A percentile compares a stretch with the other conserved stretches of the same genome.
These are phyloP conservation scores for Odontothrips loti DNA, from an alignment of 2,888 invertebrate species.

Conservation along the genomic window DNA sequence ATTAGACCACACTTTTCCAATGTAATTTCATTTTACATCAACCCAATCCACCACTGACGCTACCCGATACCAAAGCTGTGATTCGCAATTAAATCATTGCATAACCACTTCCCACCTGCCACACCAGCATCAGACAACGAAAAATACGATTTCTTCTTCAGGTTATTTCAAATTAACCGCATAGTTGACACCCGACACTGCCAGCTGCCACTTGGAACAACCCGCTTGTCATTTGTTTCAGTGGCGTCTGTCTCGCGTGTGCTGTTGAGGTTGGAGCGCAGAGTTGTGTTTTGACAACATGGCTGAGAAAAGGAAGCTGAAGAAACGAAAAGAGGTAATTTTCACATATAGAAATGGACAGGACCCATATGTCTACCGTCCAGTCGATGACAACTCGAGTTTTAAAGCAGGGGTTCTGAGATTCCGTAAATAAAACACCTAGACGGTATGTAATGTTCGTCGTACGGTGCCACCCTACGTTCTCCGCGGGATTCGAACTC, in stretches of 20 bases:
- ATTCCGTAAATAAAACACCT: no score
- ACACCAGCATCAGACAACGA: no score
- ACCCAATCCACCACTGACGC: not conserved
- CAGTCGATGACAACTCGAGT: no score
- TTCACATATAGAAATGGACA: slow-evolving; percentile 30
- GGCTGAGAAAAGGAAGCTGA: slow-evolving; percentile 61
- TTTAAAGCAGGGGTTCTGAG: no score
- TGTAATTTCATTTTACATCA: not conserved
- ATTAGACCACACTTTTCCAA: not conserved
- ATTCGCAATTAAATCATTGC: slow-evolving; percentile 10
- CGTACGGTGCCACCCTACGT: not conserved
- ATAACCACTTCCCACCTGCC: no score
- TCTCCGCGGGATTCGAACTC: not conserved
- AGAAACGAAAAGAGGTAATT: slow-evolving; percentile 58
- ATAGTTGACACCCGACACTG: not conserved
- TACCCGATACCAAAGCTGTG: not conserved
- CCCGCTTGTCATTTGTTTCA: not conserved
- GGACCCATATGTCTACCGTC: no score
- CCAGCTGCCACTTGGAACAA: not conserved
- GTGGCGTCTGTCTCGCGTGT: not conserved
- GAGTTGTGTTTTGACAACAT: slow-evolving; percentile 43
- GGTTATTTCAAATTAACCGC: not conserved
- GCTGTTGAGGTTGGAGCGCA: not conserved
- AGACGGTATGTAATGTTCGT: no score
- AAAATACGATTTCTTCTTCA: not conserved